Evolutionary conservation across 2,888 invertebrate genomes (phyloP), one percentile per base, ranked within the genome.

Genomic region (Monochamus alternatus): DNA sequence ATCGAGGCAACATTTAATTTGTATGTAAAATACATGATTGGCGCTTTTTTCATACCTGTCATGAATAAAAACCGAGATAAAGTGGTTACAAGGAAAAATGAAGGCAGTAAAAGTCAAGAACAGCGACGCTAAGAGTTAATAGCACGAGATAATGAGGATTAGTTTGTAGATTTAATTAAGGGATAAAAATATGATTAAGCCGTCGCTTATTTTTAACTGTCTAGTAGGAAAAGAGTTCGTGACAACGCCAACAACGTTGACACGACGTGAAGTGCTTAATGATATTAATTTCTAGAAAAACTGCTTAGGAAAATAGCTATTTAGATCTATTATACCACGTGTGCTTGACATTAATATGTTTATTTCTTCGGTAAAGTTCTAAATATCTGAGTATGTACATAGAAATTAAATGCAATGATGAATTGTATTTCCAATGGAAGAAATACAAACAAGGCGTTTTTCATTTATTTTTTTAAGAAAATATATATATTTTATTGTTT

Each of bases 161-260:
- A 10, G 4, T 60, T 60, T 12, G 32, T 31, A 60, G 60, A 60
- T 60, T 60, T 60, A 60, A 60, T 60, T 60, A 60, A 60, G 31
- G 31, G 60, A 60, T 60, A 60, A 60, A 32, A 31, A 32, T 7
- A 31, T 12, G 30, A 60, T 60, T 60, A 10, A 60, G 31, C 7
- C 31, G 31, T 31, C 60, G 32, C 31, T 22, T 60, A 51, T 60
- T 31, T 60, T 10, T 10, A 60, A 60, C 31, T 31, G 60, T 60
- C 60, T 30, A 10, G 30, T 30, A 3, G 30, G 32, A 32, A 31
- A 38, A 31, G 31, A 30, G 32, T 10, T 31, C 10, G 32, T 31
- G 60, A 30, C 12, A 60, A 32, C 30, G 10, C 8, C 8, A 2
- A 10, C 47, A 10, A 9, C 7, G 38, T 38, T 38, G n/a, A n/a